Evolutionary conservation across 2,888 invertebrate species (phyloP).

Genomic region (Tanypteryx hageni): DNA sequence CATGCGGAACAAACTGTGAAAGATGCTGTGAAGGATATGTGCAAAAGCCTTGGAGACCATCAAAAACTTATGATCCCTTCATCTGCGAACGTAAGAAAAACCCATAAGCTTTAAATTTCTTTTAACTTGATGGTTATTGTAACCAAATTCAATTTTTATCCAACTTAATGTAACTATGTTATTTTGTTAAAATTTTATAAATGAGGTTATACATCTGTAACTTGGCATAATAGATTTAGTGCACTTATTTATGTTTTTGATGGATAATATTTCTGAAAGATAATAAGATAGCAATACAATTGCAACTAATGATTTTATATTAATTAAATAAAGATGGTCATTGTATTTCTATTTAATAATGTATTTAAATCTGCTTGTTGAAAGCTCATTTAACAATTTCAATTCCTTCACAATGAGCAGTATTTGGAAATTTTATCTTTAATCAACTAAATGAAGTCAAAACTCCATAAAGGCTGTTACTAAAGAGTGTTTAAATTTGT

Average conservation of each 20-base stretch:
- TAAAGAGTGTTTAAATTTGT: too few relatives aligned
- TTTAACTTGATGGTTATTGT: too few relatives aligned
- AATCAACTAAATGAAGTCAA: too few relatives aligned
- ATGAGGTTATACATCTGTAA: background rate
- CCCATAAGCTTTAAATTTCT: too few relatives aligned
- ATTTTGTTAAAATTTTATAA: background rate
- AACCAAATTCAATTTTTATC: background rate
- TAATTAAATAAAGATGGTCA: too few relatives aligned
- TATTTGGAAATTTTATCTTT: too few relatives aligned
- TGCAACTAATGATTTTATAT: too few relatives aligned
- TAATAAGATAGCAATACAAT: background rate
- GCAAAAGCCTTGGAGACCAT: slow-evolving; percentile 97
- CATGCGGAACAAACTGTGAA: slow-evolving; percentile 97
- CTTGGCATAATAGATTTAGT: background rate
- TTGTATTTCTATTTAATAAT: too few relatives aligned
- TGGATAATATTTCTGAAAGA: background rate
- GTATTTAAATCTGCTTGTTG: too few relatives aligned
- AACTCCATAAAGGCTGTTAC: too few relatives aligned
- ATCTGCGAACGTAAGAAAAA: slow-evolving; percentile 93
- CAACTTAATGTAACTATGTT: background rate
- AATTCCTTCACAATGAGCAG: too few relatives aligned
- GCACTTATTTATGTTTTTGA: background rate
- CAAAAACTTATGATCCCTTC: slow-evolving; percentile 90
- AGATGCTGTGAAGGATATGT: slow-evolving; percentile 94
- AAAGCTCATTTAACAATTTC: too few relatives aligned